Base-by-base conservation (phyloP, 2,797 vertebrate genomes). In the Pampus argenteus region DNA sequence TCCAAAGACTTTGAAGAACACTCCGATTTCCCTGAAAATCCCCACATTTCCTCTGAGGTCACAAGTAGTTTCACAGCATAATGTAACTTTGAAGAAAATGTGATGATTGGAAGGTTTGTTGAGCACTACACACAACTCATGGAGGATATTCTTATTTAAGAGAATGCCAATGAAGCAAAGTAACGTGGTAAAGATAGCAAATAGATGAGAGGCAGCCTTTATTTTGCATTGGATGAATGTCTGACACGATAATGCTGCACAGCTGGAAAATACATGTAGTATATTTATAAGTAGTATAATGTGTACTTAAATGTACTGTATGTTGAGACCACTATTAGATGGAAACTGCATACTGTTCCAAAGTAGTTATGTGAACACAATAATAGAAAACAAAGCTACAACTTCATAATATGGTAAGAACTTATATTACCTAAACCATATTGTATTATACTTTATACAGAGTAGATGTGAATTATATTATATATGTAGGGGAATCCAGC, bases 201-300 rank as follows among this genome's bases (percentile, higher is more conserved):
- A 40, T 40, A 17, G 31, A 29, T 51, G 42, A 36, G 13, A 47
- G 26, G 2, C 1, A 3, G 18, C 29, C 23, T 67, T 38, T 22
- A 31, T 63, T 49, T 52, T 57, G 11, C 20, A 49, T 31, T 26
- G 8, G 52, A 18, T 5, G 15, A 50, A 38, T 11, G 26, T 67
- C 47, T 59, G 45, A 76, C 29, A 65, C 56, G 18, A 58, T 48
- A 42, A 42, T 42, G 25, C 58, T 23, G 60, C 44, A 45, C 34
- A 51, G 42, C 51, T 15, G n/a, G n/a, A 54, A 49, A 47, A 25
- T 20, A 40, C 5, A 40, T 15, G 14, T 40, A 47, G 22, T 20
- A 40, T 13, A 40, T 15, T 5, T 40, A 40, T 40, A 40, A 40
- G 14, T 18, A 44, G 34, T 14, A 9, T 18, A 3, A 18, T 29